These are phyloP conservation scores for Columba livia DNA, from an alignment of 2,113 vertebrate genomes.

Conservation along the genomic window DNA sequence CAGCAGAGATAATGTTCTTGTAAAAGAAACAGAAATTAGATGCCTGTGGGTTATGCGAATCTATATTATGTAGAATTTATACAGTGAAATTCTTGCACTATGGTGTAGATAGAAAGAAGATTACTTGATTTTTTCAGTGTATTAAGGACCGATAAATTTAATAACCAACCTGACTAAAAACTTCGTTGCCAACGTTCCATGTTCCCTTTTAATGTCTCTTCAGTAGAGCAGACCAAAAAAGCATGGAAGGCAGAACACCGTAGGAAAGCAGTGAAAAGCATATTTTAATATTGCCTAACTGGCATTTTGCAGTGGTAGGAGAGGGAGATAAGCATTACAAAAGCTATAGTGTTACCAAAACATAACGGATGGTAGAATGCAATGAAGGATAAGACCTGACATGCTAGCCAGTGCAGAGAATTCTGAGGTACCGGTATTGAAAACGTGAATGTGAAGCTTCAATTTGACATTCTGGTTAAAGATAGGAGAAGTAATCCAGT, in stretches of 20 bases:
- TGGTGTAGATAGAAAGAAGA: not conserved
- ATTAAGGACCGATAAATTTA: not conserved
- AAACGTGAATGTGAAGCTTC: not conserved
- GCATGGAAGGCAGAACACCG: not conserved
- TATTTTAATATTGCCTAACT: slow-evolving; percentile 14
- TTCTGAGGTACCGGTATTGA: not conserved
- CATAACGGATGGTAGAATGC: not conserved
- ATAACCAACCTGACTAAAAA: not conserved
- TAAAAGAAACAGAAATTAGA: not conserved
- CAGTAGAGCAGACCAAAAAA: not conserved
- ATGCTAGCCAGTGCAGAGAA: not conserved
- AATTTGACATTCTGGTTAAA: not conserved
- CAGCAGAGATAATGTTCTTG: not conserved
- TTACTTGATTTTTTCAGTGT: not conserved
- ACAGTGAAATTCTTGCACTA: not conserved
- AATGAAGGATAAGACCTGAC: not conserved
- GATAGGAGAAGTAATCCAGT: not conserved
- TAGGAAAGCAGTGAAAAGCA: not conserved
- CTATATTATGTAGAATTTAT: not conserved
- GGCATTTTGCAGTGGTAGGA: slow-evolving; percentile 1
- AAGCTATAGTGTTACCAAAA: not conserved
- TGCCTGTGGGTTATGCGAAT: not conserved
- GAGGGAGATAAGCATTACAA: not conserved
- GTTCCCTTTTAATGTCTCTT: not conserved
- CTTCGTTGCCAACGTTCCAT: not conserved